Evolutionary conservation across 2,888 invertebrate species (phyloP), one percentile per base, ranked within the genome.

Genomic region (Synanthedon myopaeformis): DNA sequence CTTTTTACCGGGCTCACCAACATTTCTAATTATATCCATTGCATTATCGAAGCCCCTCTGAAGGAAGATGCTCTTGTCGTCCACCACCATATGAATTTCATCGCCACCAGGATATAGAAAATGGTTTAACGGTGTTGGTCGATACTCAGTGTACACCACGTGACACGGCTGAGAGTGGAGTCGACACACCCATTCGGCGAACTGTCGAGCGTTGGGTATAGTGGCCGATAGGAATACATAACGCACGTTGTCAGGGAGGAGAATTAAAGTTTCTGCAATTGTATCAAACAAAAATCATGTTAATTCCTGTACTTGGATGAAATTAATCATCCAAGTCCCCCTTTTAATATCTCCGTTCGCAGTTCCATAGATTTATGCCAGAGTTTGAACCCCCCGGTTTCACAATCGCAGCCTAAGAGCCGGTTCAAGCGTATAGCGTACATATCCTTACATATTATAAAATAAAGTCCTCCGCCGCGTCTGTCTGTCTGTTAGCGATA

Each of bases 201-300:
- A 96, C 83, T 99, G 99, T 3, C 96, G 90, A 3, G 99, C 99
- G 83, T 99, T 99, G 2, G 99, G 99, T 65, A 99, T 99, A 0
- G 99, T 99, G 11, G 99, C 99, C 0, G 99, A 99, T 0, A 99
- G 89, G 76, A 99, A 99, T 5, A 99, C 99, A 78, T 97, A 98
- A 75, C 97, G 97, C 0, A 99, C 98, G 72, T 97, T 98, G 76
- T 99, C 97, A 0, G 98, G 99, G 42, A 99, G 83, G 41, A 99
- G 89, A 69, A 99, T 99, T 42, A 99, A 90, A 0, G 99, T 98
- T 88, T 99, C 99, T 82, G 80, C 51, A 49, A 35, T 6, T 35
- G 28, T 10, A 35, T 35, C 23, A 57, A 55, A 55, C 17, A 51
- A 53, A 51, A 53, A 42, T 35, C 0, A 8, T 10, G 10, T 35